Base-by-base conservation (phyloP, 2,113 vertebrate genomes). In the Monopterus albus region DNA sequence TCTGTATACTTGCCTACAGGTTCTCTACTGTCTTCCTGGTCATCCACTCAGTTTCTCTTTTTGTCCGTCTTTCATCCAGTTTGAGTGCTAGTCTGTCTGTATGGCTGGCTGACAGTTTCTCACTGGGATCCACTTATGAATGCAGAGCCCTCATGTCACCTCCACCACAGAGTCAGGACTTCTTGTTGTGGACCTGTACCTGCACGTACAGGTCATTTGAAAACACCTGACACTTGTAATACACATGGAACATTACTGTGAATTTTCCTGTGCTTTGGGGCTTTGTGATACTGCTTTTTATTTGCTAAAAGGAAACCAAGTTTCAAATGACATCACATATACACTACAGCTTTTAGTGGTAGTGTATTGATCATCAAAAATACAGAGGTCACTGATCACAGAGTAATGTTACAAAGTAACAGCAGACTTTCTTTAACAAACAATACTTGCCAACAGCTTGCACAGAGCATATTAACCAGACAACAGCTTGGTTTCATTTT, bases 11-110 rank as follows among this genome's bases (percentile, higher is more conserved):
- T 50, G 36, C 38, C 57, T 81, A 31, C 64, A 73, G 79, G 79
- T 84, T 62, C 68, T 82, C 56, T n/a, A 36, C 63, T 63, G 62
- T 83, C 73, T 40, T 59, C 47, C 65, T 49, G 45, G 5, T 61
- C 47, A 0, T 60, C 63, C 35, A 31, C 58, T 67, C 72, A 2
- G 17, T 66, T 43, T 73, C 74, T 64, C 45, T 67, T 52, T 29
- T 72, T 57, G 55, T 60, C 63, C 76, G 63, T 79, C 78, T 61
- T 57, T 55, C 69, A 20, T 70, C 60, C 55, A 51, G 25, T 42
- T 18, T 5, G 15, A 21, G 65, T 52, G 65, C 67, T 47, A 55
- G 75, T 75, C 60, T 61, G 43, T 36, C 66, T 45, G 20, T 67
- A 23, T 71, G 25, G 29, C 63, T 1, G 42, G 17, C 57, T 68